These are phyloP conservation scores for Sprattus sprattus DNA, from an alignment of 2,113 vertebrate genomes.

Conservation along the genomic window DNA sequence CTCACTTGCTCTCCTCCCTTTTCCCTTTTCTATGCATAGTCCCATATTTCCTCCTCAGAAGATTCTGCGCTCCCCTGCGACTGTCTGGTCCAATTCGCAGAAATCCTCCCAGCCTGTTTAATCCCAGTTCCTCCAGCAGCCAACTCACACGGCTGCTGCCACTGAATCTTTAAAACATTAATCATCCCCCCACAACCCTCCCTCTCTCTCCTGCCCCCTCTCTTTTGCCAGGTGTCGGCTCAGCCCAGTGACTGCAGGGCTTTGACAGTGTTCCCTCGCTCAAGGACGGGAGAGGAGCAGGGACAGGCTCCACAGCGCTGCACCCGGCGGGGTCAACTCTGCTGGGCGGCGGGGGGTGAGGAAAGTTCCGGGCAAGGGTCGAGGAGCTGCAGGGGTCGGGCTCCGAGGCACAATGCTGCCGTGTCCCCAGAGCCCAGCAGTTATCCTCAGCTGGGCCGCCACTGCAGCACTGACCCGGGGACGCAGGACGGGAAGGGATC, in stretches of 20 bases:
- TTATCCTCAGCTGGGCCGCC: not conserved
- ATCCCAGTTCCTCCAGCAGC: slow-evolving; percentile 54
- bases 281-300: not conserved
- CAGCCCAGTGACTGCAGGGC: not conserved
- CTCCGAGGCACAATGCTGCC: not conserved
- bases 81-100: slow-evolving; percentile 60
- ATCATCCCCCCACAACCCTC: slow-evolving; percentile 45
- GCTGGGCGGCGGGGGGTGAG: not conserved
- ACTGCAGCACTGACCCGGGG: not conserved
- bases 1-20: not conserved
- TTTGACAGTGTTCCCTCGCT: not conserved
- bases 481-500: not conserved
- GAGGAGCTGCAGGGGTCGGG: not conserved
- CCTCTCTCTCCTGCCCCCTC: not conserved
- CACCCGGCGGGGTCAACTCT: not conserved
- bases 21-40: slow-evolving; percentile 1
- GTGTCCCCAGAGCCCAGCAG: not conserved
- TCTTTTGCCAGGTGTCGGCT: not conserved
- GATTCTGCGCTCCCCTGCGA: slow-evolving; percentile 55
- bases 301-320: not conserved
- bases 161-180: slow-evolving; percentile 58
- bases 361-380: not conserved
- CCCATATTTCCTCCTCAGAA: slow-evolving; percentile 57
- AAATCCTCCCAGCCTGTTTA: slow-evolving; percentile 54
- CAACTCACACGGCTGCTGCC: not conserved